Conservation (phyloP, 92 coral and sea anemone genomes). For the Hydrozoanthus gracilis region DNA sequence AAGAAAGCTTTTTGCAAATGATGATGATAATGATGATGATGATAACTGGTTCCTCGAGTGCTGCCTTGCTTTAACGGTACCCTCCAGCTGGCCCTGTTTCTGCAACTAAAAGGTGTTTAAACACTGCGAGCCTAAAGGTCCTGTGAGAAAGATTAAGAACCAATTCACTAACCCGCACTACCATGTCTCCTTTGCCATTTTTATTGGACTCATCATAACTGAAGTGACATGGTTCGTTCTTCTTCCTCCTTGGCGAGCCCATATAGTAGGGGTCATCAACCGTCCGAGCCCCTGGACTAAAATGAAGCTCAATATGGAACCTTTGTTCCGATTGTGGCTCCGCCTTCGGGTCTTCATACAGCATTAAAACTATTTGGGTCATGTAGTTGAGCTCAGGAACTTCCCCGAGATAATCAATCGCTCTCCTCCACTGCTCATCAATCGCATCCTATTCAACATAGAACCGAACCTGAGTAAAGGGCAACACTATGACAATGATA, state of each 20-base stretch:
- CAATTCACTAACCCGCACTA: background rate
- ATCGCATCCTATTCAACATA: slow-evolving; percentile 57
- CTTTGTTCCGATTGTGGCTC: slow-evolving; percentile 80
- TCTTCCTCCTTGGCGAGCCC: slow-evolving; percentile 38
- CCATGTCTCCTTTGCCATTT: background rate
- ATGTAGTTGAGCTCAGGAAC: slow-evolving; percentile 96
- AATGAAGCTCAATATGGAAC: slow-evolving; percentile 92
- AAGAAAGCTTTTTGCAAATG: too few relatives aligned
- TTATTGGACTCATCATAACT: background rate
- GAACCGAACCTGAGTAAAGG: background rate
- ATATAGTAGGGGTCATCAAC: slow-evolving; percentile 31
- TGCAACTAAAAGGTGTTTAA: too few relatives aligned
- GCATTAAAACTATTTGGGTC: slow-evolving; percentile 94
- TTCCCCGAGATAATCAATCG: slow-evolving; percentile 78
- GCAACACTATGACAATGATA: background rate
- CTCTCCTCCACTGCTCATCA: slow-evolving; percentile 91
- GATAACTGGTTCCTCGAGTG: too few relatives aligned
- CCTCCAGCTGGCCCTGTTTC: too few relatives aligned
- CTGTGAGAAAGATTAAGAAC: background rate
- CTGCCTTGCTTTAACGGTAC: too few relatives aligned
- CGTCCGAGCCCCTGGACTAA: slow-evolving; percentile 77
- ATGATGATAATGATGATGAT: too few relatives aligned
- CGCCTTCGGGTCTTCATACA: slow-evolving; percentile 96
- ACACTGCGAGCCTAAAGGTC: too few relatives aligned
- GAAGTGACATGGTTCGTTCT: slow-evolving; percentile 17